Evolutionary conservation across 2,797 vertebrate species (phyloP).

Genomic region (Buphagus erythrorhynchus): DNA sequence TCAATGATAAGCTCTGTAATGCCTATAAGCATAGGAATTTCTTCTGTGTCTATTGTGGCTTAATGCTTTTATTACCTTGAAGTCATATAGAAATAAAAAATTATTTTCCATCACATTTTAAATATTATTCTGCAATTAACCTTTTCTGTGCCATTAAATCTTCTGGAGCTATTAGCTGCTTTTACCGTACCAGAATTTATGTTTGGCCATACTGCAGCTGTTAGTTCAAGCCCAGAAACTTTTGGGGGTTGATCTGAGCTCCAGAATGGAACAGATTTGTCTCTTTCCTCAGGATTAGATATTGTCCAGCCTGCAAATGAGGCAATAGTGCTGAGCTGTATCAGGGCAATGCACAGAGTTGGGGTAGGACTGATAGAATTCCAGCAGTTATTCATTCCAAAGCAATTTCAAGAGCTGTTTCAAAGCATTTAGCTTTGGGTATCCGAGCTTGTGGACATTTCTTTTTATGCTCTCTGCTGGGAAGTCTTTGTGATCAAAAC

Average conservation of each 20-base stretch:
- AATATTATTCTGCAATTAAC: conserved; percentile 46
- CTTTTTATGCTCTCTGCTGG: background rate
- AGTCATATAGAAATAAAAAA: background rate
- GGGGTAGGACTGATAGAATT: background rate
- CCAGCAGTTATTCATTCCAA: background rate
- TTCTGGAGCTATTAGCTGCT: background rate
- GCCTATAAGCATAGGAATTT: background rate
- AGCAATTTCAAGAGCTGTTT: background rate
- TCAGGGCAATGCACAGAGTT: background rate
- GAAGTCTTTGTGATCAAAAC: background rate
- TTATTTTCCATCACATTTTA: background rate
- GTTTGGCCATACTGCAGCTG: background rate
- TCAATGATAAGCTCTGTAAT: background rate
- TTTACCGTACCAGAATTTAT: background rate
- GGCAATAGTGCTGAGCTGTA: background rate
- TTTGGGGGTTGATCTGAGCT: background rate
- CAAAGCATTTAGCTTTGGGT: background rate
- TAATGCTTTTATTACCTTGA: conserved; percentile 36
- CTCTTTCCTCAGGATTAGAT: background rate
- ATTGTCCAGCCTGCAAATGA: background rate
- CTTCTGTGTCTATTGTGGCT: background rate
- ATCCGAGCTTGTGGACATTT: background rate
- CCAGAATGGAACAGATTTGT: background rate
- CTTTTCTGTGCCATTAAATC: background rate
- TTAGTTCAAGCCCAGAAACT: background rate